These are phyloP conservation scores for Entelurus aequoreus DNA, from an alignment of 2,113 vertebrate species.

Conservation along the genomic window DNA sequence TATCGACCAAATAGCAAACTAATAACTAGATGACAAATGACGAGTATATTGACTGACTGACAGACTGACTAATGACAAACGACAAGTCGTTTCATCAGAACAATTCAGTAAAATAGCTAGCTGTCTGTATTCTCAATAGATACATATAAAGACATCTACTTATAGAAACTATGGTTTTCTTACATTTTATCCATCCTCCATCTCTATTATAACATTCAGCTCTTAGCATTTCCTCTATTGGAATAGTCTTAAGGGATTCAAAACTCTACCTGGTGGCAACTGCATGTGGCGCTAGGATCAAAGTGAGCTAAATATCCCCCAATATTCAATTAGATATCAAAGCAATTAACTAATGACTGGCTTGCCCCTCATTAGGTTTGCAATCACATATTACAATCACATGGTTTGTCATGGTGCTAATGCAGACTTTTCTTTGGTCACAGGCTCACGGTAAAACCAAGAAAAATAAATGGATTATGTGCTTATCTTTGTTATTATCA, in stretches of 20 bases:
- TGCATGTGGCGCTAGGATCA: background rate
- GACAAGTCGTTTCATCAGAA: background rate
- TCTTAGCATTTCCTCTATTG: constrained; percentile 10
- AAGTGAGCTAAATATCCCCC: background rate
- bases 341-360: constrained; percentile 5
- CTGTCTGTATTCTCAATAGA: constrained; percentile 16
- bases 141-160: constrained; percentile 38
- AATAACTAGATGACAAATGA: too few relatives aligned
- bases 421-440: constrained; percentile 1
- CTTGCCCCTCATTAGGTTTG: background rate
- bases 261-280: constrained; percentile 18
- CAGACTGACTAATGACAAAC: too few relatives aligned
- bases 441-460: constrained; percentile 6
- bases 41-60: too few relatives aligned
- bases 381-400: background rate
- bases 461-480: background rate
- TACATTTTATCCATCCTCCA: constrained; percentile 24
- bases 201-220: constrained; percentile 43
- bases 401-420: background rate
- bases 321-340: constrained; percentile 3
- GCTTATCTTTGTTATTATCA: constrained; percentile 5
- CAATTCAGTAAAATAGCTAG: constrained; percentile 33
- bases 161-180: constrained; percentile 40
- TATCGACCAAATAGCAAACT: too few relatives aligned
- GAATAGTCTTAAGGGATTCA: constrained; percentile 19